These are phyloP conservation scores for Astyanax mexicanus DNA, from an alignment of 2,797 vertebrate species.

Conservation along the genomic window DNA sequence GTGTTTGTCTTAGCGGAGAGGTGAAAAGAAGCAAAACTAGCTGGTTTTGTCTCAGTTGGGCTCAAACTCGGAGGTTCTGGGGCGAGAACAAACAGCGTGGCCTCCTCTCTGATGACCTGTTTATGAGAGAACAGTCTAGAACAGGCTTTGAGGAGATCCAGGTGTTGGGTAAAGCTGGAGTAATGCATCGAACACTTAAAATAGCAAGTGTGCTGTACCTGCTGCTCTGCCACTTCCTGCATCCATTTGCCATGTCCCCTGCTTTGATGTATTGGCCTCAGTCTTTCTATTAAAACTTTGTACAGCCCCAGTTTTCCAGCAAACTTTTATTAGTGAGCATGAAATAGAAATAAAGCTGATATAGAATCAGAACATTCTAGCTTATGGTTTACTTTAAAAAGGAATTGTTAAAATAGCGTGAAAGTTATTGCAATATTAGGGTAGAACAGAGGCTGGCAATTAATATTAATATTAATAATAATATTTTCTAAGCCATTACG, in stretches of 20 bases:
- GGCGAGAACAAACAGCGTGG: neutral
- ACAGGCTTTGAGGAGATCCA: neutral
- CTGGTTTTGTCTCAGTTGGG: neutral
- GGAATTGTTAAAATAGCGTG: too few species aligned
- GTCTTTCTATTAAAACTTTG: neutral
- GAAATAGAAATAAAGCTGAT: neutral
- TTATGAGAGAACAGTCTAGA: neutral
- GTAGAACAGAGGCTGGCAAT: too few species aligned
- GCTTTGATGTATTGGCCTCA: neutral
- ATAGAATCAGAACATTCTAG: neutral
- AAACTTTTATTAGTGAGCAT: neutral
- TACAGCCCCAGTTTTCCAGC: neutral
- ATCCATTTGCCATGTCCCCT: neutral
- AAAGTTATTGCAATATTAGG: too few species aligned
- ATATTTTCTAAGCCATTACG: too few species aligned
- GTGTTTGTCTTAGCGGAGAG: constrained; percentile 19
- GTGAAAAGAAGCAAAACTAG: neutral
- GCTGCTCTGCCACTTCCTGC: neutral
- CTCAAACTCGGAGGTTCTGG: neutral
- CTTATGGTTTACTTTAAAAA: too few species aligned
- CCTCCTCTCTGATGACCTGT: neutral
- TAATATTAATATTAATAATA: too few species aligned
- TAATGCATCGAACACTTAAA: neutral
- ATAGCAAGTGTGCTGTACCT: constrained; percentile 9
- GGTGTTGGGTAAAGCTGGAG: neutral